phyloP scores from a whole-genome alignment of 2,113 vertebrate species.

The Elgaria multicarinata region DNA sequence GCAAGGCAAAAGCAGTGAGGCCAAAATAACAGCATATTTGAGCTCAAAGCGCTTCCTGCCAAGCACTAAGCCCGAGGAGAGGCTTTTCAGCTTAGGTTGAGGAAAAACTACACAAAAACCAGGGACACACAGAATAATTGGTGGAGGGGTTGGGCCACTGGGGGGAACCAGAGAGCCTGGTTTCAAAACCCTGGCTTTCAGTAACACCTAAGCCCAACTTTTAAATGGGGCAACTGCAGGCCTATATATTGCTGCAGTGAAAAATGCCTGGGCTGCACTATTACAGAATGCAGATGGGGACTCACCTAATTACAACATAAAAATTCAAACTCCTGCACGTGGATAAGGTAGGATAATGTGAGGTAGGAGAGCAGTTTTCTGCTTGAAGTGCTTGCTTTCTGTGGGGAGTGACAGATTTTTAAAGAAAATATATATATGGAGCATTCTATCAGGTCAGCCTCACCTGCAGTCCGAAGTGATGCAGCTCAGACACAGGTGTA shows the following conservation, averaged over 20 bases:
- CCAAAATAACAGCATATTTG: no score
- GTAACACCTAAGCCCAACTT: neutral
- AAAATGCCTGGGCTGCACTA: neutral
- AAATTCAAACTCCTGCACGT: neutral
- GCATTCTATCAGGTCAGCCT: neutral
- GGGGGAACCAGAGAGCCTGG: no score
- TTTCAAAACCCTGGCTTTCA: neutral
- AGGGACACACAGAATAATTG: no score
- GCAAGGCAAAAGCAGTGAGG: no score
- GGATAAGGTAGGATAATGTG: neutral
- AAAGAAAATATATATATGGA: neutral
- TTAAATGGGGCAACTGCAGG: neutral
- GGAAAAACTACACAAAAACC: no score
- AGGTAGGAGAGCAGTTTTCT: neutral
- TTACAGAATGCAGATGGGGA: neutral
- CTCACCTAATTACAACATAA: neutral
- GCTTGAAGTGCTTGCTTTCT: neutral
- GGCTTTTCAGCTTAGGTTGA: no score
- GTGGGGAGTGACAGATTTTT: neutral
- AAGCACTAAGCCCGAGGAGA: no score
- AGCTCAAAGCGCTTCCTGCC: no score
- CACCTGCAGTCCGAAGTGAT: neutral
- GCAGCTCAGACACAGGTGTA: neutral
- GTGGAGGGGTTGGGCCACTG: no score
- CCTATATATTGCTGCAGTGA: no score